A percentile compares a stretch with the other conserved stretches of the same genome.
phyloP scores from a whole-genome alignment of 1,140 invertebrate species.

The Ganaspis sp. region DNA sequence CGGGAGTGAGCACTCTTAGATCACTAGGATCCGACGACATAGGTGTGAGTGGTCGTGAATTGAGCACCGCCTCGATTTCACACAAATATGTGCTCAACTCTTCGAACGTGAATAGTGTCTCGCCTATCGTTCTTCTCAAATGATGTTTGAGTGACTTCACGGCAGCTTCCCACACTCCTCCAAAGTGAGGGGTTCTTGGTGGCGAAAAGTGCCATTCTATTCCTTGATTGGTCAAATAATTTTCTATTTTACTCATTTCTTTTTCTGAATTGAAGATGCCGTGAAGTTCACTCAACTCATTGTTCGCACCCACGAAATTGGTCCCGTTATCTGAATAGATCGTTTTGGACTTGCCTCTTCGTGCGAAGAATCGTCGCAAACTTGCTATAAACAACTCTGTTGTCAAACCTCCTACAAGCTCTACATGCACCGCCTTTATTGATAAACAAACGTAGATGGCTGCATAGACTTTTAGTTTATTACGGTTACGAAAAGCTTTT shows the following conservation, averaged over 20 bases:
- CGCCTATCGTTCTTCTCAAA: background rate
- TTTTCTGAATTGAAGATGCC: background rate
- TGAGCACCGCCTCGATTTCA: constrained; percentile 34
- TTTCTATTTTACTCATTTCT: background rate
- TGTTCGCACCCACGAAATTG: constrained; percentile 35
- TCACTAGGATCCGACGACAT: constrained; percentile 7
- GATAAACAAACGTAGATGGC: constrained; percentile 38
- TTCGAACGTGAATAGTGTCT: constrained; percentile 15
- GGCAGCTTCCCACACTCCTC: constrained; percentile 32
- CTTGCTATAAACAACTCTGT: constrained; percentile 53
- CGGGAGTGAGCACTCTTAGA: background rate
- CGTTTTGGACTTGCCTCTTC: constrained; percentile 52
- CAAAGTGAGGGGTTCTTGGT: constrained; percentile 36
- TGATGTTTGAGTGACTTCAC: constrained; percentile 40
- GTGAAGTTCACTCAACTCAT: constrained; percentile 28
- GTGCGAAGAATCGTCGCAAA: constrained; percentile 60
- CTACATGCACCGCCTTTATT: constrained; percentile 60
- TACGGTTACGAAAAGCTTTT: constrained; percentile 15
- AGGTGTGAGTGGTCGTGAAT: constrained; percentile 18
- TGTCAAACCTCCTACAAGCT: constrained; percentile 51
- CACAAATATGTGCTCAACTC: background rate
- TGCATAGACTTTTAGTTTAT: constrained; percentile 33
- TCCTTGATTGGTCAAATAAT: background rate
- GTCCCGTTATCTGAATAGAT: constrained; percentile 50
- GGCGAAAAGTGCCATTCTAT: constrained; percentile 31